A percentile compares a stretch with the other conserved stretches of the same genome.
phyloP scores from a whole-genome alignment of 2,113 vertebrate species.

The Nestor notabilis region DNA sequence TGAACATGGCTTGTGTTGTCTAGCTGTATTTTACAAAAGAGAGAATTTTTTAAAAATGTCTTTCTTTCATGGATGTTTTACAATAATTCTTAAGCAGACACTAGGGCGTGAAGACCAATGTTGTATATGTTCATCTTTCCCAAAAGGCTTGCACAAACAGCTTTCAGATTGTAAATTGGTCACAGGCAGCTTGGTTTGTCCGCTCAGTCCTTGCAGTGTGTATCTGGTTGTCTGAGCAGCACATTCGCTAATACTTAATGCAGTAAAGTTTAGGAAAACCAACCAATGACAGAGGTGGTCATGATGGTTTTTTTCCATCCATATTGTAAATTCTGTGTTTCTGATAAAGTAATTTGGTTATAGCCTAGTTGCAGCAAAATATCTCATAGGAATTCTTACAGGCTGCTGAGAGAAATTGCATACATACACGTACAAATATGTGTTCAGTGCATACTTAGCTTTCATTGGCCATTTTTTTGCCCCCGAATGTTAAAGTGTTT shows the following conservation, averaged over 20 bases:
- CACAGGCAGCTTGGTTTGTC: not conserved
- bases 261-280: not conserved
- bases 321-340: not conserved
- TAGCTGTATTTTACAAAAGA: not conserved
- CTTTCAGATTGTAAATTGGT: not conserved
- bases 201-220: not conserved
- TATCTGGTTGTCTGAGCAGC: not conserved
- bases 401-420: not conserved
- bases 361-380: not conserved
- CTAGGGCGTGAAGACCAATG: not conserved
- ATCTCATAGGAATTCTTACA: not conserved
- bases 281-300: not conserved
- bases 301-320: accelerated
- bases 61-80: not conserved
- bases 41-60: not conserved
- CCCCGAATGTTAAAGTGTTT: not conserved
- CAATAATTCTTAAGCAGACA: not conserved
- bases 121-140: not conserved
- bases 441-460: not conserved
- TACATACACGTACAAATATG: not conserved
- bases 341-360: not conserved
- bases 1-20: not conserved
- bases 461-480: not conserved
- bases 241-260: not conserved
- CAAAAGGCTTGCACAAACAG: not conserved